phyloP scores from a whole-genome alignment of 1,140 invertebrate species.

The Drosophila equinoxialis region DNA sequence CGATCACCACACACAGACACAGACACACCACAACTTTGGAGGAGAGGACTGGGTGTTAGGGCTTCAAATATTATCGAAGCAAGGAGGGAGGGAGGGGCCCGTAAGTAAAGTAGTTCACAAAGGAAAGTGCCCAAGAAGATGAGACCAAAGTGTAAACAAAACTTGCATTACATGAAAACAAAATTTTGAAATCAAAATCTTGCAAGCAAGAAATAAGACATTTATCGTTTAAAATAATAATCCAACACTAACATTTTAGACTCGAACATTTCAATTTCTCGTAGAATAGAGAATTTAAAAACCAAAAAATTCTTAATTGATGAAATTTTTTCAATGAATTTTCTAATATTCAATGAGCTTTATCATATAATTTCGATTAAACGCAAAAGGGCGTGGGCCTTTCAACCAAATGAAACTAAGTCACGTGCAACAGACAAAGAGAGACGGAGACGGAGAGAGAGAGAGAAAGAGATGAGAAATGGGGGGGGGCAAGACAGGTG shows the following conservation, averaged over 20 bases:
- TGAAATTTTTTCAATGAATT: neutral
- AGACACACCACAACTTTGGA: neutral
- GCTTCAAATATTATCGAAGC: neutral
- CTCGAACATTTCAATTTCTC: too few species aligned
- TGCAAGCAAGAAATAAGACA: too few species aligned
- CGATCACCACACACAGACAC: neutral
- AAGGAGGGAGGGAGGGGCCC: neutral
- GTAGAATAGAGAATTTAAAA: neutral
- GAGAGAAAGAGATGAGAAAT: neutral
- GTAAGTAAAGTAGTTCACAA: neutral
- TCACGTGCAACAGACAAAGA: slow-evolving; percentile 41
- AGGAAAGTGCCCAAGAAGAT: neutral
- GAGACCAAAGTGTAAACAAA: neutral
- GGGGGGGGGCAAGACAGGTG: neutral
- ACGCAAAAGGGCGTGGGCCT: slow-evolving; percentile 67
- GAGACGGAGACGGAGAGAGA: slow-evolving; percentile 9
- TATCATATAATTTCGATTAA: slow-evolving; percentile 17
- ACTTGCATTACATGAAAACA: too few species aligned
- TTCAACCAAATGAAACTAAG: slow-evolving; percentile 22
- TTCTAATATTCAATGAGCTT: neutral
- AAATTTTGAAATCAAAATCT: too few species aligned
- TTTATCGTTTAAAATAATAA: too few species aligned
- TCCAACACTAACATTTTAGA: too few species aligned
- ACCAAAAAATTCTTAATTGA: neutral
- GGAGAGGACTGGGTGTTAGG: slow-evolving; percentile 19